These are phyloP conservation scores for Leptobrachium ailaonicum DNA, from an alignment of 2,113 vertebrate genomes.

Conservation along the genomic window DNA sequence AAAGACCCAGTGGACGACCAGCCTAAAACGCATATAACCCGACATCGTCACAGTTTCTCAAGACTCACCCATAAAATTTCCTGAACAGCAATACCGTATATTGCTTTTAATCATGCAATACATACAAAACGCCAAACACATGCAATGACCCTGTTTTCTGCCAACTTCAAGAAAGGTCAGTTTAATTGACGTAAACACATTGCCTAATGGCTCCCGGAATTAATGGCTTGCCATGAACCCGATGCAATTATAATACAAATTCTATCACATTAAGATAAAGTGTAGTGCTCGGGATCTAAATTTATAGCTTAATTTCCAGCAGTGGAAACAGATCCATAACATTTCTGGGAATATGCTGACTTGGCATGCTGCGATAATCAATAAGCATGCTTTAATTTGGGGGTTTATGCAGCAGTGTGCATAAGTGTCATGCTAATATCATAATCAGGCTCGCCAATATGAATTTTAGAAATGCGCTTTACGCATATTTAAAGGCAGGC, in stretches of 20 bases:
- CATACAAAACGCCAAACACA: neutral
- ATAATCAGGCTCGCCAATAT: neutral
- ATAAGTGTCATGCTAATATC: constrained; percentile 33
- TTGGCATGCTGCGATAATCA: constrained; percentile 54
- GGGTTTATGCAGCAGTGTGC: constrained; percentile 32
- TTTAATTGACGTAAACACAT: constrained; percentile 37
- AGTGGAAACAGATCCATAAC: constrained; percentile 54
- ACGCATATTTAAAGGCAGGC: neutral
- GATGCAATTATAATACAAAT: constrained; percentile 46
- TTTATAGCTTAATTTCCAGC: constrained; percentile 56
- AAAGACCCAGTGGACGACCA: too few relatives aligned
- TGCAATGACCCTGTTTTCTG: constrained; percentile 4
- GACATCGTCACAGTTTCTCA: too few relatives aligned
- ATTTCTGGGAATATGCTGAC: constrained; percentile 53
- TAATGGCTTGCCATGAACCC: constrained; percentile 23
- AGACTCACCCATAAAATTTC: too few relatives aligned
- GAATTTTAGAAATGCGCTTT: neutral
- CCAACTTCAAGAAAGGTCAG: constrained; percentile 31
- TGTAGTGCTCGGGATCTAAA: constrained; percentile 48
- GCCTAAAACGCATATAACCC: too few relatives aligned
- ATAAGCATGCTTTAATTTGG: constrained; percentile 60
- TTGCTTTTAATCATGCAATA: constrained; percentile 15
- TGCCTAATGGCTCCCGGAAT: constrained; percentile 48
- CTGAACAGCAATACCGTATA: neutral
- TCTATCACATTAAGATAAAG: constrained; percentile 39